Evolutionary conservation across 2,888 invertebrate genomes (phyloP).

Genomic region (Gasteruption jaculator): DNA sequence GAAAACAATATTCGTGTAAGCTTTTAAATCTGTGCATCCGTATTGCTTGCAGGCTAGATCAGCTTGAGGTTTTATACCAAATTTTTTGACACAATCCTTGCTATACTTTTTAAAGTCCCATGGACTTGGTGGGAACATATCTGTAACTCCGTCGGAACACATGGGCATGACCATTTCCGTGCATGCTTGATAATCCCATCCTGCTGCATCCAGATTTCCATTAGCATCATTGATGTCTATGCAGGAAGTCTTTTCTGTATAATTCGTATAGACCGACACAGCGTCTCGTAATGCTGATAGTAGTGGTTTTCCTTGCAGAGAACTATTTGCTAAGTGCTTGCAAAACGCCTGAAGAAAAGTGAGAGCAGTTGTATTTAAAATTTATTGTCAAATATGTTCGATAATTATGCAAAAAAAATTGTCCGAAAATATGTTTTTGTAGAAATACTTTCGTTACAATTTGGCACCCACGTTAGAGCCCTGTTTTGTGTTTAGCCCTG

Average conservation of each 20-base stretch:
- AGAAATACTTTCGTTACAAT: no score
- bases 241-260: conserved; percentile 69
- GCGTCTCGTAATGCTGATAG: conserved; percentile 61
- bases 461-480: no score
- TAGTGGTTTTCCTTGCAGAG: conserved; percentile 31
- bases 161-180: conserved; percentile 98
- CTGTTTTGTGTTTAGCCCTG: no score
- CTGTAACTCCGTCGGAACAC: conserved; percentile 70
- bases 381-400: not conserved
- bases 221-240: conserved; percentile 61
- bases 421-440: no score
- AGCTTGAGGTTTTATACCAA: conserved; percentile 64
- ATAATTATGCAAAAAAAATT: not conserved
- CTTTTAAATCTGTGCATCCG: conserved; percentile 71
- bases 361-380: not conserved
- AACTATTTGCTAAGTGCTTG: conserved; percentile 44
- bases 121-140: conserved; percentile 75
- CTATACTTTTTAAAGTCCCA: conserved; percentile 72
- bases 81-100: conserved; percentile 66
- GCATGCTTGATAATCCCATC: conserved; percentile 85
- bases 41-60: conserved; percentile 70
- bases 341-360: conserved; percentile 54
- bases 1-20: conserved; percentile 69
- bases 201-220: conserved; percentile 60
- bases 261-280: conserved; percentile 76